Conservation (phyloP, 92 coral and sea anemone species). For the Parazoanthus swiftii region DNA sequence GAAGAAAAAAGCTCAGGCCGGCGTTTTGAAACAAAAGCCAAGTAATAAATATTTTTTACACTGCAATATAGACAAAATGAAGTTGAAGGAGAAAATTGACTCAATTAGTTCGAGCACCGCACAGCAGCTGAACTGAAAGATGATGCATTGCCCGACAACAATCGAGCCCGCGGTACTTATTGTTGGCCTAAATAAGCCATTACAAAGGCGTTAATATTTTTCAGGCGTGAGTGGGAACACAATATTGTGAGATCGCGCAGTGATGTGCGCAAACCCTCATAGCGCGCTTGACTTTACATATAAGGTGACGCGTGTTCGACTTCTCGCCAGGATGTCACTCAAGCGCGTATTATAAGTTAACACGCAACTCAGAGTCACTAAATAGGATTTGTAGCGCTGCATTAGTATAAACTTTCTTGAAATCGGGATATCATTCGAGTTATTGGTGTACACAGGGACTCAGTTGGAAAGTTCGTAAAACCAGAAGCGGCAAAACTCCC, state of each 20-base stretch:
- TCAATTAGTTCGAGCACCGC: slow-evolving; percentile 84
- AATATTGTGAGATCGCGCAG: slow-evolving; percentile 58
- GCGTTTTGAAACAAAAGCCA: slow-evolving; percentile 70
- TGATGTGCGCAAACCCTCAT: slow-evolving; percentile 33
- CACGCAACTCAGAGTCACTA: slow-evolving; percentile 59
- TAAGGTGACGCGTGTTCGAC: slow-evolving; percentile 57
- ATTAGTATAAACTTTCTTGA: slow-evolving; percentile 39
- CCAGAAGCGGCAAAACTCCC: not conserved
- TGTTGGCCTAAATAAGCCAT: slow-evolving; percentile 69
- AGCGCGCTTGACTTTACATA: slow-evolving; percentile 53
- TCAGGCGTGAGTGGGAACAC: slow-evolving; percentile 59
- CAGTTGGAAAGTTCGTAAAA: slow-evolving; percentile 2
- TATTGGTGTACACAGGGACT: slow-evolving; percentile 16
- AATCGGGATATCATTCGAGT: slow-evolving; percentile 13
- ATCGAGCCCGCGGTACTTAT: slow-evolving; percentile 74
- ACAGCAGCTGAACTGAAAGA: slow-evolving; percentile 69
- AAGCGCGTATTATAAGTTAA: slow-evolving; percentile 46
- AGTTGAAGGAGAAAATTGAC: slow-evolving; percentile 73
- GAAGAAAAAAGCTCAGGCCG: slow-evolving; percentile 83
- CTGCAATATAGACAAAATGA: slow-evolving; percentile 66
- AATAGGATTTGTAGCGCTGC: slow-evolving; percentile 60
- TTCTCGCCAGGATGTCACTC: slow-evolving; percentile 57
- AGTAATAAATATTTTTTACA: slow-evolving; percentile 73
- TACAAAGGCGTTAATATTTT: slow-evolving; percentile 60
- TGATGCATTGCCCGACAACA: slow-evolving; percentile 66